Evolutionary conservation across 2,113 vertebrate species (phyloP).

Genomic region (Ammodytes marinus): DNA sequence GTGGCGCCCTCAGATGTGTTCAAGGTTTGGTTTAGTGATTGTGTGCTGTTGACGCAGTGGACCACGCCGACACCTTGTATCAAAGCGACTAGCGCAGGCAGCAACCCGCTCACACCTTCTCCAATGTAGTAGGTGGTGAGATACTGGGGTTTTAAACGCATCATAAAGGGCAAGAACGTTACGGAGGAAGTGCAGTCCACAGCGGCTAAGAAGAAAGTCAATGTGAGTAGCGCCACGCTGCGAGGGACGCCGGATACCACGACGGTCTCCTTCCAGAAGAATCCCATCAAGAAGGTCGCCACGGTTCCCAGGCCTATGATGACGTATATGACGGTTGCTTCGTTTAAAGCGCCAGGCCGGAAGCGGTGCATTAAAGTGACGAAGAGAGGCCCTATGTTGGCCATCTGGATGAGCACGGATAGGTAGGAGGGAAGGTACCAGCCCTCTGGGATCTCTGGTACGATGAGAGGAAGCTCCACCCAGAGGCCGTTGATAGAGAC

Average conservation of each 20-base stretch:
- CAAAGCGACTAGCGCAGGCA: conserved; percentile 86
- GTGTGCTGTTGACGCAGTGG: conserved; percentile 78
- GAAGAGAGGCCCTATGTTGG: conserved; percentile 87
- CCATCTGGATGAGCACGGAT: conserved; percentile 87
- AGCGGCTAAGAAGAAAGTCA: conserved; percentile 86
- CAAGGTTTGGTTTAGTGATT: conserved; percentile 44
- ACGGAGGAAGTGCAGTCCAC: conserved; percentile 91
- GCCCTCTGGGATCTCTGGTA: conserved; percentile 86
- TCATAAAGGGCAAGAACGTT: conserved; percentile 90
- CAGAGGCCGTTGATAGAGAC: conserved; percentile 89
- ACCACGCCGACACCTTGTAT: conserved; percentile 85
- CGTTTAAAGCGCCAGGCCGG: conserved; percentile 76
- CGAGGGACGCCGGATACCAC: conserved; percentile 66
- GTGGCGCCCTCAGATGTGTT: conserved; percentile 19
- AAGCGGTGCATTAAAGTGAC: conserved; percentile 86
- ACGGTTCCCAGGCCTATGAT: conserved; percentile 79
- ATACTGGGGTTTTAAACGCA: conserved; percentile 80
- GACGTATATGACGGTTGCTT: conserved; percentile 78
- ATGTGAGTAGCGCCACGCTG: conserved; percentile 82
- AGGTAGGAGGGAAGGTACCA: conserved; percentile 90
- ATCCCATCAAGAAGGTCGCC: conserved; percentile 84
- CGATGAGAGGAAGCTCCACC: conserved; percentile 89
- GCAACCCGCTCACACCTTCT: conserved; percentile 88
- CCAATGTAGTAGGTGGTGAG: conserved; percentile 88
- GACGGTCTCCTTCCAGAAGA: conserved; percentile 85